These are phyloP conservation scores for Drosophila quadrilineata DNA, from an alignment of 1,140 invertebrate species.

Conservation along the genomic window DNA sequence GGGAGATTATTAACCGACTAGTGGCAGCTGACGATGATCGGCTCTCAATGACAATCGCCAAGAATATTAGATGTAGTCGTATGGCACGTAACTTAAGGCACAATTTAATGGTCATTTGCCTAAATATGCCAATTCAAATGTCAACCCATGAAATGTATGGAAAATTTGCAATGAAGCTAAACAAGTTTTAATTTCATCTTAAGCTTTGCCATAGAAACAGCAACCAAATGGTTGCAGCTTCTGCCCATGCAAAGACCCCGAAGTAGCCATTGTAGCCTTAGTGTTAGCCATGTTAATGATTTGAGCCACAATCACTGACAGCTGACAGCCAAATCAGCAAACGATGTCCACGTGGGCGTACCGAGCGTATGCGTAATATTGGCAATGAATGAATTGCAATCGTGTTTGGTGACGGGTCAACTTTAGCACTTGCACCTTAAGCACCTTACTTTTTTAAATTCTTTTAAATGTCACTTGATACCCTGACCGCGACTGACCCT, in stretches of 20 bases:
- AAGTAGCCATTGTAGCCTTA: constrained; percentile 14
- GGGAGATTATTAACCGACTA: constrained; percentile 15
- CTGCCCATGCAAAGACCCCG: constrained; percentile 30
- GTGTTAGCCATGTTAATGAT: constrained; percentile 51
- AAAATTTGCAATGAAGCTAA: constrained; percentile 48
- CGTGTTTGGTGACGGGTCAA: constrained; percentile 4
- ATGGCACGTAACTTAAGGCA: constrained; percentile 26
- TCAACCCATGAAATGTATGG: constrained; percentile 55
- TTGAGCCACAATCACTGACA: constrained; percentile 54
- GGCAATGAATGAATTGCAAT: constrained; percentile 34
- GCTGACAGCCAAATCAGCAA: constrained; percentile 2
- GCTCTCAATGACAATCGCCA: constrained; percentile 35
- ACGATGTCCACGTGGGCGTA: constrained; percentile 44
- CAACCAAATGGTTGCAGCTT: constrained; percentile 17
- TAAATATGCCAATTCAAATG: constrained; percentile 78
- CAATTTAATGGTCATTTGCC: constrained; percentile 57
- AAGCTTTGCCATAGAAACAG: constrained; percentile 62
- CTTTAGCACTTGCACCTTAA: constrained; percentile 47
- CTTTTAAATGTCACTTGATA: constrained; percentile 69
- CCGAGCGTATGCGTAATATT: constrained; percentile 63
- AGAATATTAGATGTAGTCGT: constrained; percentile 27
- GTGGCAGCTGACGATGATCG: constrained; percentile 1
- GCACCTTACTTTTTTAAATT: too few species aligned
- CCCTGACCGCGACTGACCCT: too few species aligned
- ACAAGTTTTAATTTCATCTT: constrained; percentile 68